Conservation (phyloP, 2,888 invertebrate species). For the Andricus quercusramuli region DNA sequence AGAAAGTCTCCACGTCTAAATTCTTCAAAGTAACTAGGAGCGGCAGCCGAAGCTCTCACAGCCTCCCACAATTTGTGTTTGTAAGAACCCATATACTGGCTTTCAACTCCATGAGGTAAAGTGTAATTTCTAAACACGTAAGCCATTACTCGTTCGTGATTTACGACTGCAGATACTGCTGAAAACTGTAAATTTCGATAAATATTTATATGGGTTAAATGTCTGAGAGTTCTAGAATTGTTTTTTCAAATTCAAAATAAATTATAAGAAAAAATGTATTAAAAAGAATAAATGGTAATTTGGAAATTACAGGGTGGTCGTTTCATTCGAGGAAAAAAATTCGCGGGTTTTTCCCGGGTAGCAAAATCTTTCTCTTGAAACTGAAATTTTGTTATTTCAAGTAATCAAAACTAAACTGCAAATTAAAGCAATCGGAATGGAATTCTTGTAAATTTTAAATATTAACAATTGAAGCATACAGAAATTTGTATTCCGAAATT, state of each 20-base stretch:
- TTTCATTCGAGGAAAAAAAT: no score
- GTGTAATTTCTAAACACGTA: constrained; percentile 93
- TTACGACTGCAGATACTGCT: constrained; percentile 89
- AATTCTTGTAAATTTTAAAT: no score
- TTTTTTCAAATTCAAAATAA: background rate
- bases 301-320: no score
- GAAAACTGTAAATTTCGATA: constrained; percentile 82
- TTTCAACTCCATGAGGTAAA: constrained; percentile 84
- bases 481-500: no score
- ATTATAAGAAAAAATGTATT: background rate
- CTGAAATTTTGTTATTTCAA: no score
- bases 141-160: constrained; percentile 85
- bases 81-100: constrained; percentile 86
- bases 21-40: constrained; percentile 95
- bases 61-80: constrained; percentile 90
- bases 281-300: no score
- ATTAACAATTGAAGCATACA: no score
- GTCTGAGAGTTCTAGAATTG: background rate
- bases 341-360: no score
- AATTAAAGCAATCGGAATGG: no score
- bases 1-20: constrained; percentile 85
- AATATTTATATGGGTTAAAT: constrained; percentile 5
- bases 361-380: no score
- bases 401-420: no score
- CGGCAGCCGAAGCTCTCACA: constrained; percentile 93